Conservation (phyloP, 2,113 vertebrate genomes). For the Coturnix japonica region DNA sequence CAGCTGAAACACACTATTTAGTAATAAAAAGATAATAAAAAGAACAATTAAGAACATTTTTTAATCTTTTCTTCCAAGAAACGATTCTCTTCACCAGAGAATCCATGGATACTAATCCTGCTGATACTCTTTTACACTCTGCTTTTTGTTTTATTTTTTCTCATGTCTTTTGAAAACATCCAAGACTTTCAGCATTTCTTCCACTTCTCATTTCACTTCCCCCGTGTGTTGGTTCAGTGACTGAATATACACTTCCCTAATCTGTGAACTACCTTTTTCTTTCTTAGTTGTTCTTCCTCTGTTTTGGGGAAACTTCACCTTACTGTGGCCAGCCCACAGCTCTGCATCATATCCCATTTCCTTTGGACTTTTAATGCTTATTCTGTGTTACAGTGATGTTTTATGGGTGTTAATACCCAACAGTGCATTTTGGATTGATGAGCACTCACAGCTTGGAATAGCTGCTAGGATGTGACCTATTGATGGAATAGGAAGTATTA, state of each 20-base stretch:
- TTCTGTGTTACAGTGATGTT: background rate
- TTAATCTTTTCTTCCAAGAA: background rate
- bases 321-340: background rate
- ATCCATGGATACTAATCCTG: background rate
- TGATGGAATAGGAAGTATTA: conserved; percentile 37
- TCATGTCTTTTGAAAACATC: background rate
- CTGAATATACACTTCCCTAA: conserved; percentile 29
- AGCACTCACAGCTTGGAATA: background rate
- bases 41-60: background rate
- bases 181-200: background rate
- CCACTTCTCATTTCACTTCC: conserved; percentile 55
- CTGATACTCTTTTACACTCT: background rate
- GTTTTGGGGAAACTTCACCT: conserved; percentile 31
- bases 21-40: background rate
- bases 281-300: conserved; percentile 43
- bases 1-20: background rate
- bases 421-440: background rate
- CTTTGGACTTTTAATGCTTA: background rate
- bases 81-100: background rate
- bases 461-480: background rate
- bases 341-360: background rate
- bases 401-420: background rate
- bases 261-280: conserved; percentile 25
- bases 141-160: background rate
- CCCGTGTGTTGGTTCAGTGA: background rate